These are phyloP conservation scores for Chalcis sispes DNA, from an alignment of 2,888 invertebrate species.

Conservation along the genomic window DNA sequence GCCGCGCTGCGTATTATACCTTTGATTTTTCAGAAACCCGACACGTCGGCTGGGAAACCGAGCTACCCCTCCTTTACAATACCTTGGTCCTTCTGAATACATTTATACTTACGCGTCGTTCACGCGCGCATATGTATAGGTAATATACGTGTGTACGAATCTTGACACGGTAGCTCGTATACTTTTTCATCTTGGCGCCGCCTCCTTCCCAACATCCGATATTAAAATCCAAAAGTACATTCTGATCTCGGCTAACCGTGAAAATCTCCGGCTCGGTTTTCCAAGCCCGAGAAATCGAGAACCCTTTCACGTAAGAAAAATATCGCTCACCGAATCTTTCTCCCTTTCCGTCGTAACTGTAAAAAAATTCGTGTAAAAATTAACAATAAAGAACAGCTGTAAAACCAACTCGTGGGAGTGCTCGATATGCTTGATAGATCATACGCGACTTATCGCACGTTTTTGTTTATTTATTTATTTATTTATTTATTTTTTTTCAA, in stretches of 20 bases:
- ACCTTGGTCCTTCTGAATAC: not conserved
- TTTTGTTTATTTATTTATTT: too few relatives aligned
- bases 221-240: slow-evolving; percentile 53
- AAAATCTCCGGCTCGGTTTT: slow-evolving; percentile 42
- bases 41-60: not conserved
- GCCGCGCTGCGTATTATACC: not conserved
- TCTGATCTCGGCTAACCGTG: slow-evolving; percentile 50
- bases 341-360: not conserved
- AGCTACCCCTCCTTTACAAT: not conserved
- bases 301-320: slow-evolving; percentile 46
- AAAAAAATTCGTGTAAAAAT: not conserved
- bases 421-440: slow-evolving; percentile 4
- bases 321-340: slow-evolving; percentile 28
- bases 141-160: too few relatives aligned
- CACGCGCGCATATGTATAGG: not conserved
- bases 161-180: slow-evolving; percentile 20
- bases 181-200: slow-evolving; percentile 34
- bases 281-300: slow-evolving; percentile 37
- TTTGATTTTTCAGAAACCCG: slow-evolving; percentile 27
- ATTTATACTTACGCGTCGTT: too few relatives aligned
- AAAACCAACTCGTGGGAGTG: slow-evolving; percentile 9
- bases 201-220: slow-evolving; percentile 42
- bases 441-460: too few relatives aligned
- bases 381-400: not conserved
- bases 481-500: too few relatives aligned